phyloP scores from a whole-genome alignment of 2,888 invertebrate genomes.

The Nomada ruficornis region DNA sequence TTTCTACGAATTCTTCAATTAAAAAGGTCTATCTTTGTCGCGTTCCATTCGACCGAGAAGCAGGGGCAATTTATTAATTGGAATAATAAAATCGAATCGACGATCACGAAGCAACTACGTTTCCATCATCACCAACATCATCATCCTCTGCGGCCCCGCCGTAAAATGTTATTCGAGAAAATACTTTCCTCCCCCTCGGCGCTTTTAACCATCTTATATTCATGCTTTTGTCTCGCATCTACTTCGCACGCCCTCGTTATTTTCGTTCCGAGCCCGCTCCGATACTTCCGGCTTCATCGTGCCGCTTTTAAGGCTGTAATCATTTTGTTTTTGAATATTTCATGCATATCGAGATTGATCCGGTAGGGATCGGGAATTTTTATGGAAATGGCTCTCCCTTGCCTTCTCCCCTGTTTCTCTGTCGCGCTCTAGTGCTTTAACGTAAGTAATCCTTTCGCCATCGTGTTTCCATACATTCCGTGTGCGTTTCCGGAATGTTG shows the following conservation, averaged over 20 bases:
- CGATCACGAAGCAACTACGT: neutral
- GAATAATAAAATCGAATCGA: neutral
- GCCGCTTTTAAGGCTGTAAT: slow-evolving; percentile 53
- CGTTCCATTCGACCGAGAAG: no score
- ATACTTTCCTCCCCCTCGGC: slow-evolving; percentile 27
- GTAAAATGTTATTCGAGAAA: slow-evolving; percentile 42
- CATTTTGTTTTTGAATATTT: slow-evolving; percentile 63
- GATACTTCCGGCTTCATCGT: slow-evolving; percentile 48
- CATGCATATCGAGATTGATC: slow-evolving; percentile 61
- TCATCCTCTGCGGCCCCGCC: neutral
- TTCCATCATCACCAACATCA: neutral
- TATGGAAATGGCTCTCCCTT: slow-evolving; percentile 56
- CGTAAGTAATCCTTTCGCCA: slow-evolving; percentile 60
- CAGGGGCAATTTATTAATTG: neutral
- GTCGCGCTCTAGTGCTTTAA: slow-evolving; percentile 41
- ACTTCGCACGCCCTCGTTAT: slow-evolving; percentile 43
- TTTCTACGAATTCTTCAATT: no score
- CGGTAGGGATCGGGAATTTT: slow-evolving; percentile 52
- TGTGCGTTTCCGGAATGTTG: slow-evolving; percentile 52
- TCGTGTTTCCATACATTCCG: slow-evolving; percentile 60
- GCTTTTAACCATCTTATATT: slow-evolving; percentile 53
- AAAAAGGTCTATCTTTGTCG: neutral
- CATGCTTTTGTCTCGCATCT: slow-evolving; percentile 47
- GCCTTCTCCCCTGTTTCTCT: neutral
- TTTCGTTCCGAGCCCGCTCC: slow-evolving; percentile 36